Conservation (phyloP, 1,140 invertebrate genomes). For the Drosophila nannoptera region DNA sequence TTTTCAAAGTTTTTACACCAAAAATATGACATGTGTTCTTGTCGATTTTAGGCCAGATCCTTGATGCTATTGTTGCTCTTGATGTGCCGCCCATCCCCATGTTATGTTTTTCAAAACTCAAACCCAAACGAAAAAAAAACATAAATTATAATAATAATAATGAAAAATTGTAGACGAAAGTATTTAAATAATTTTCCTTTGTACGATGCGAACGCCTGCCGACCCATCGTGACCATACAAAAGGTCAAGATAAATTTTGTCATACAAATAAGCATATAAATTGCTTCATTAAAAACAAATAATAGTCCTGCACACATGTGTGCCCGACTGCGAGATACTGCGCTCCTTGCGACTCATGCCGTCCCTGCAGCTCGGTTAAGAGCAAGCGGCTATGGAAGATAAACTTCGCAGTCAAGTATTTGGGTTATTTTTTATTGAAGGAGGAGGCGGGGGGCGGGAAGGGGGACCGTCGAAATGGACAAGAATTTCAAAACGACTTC, state of each 20-base stretch:
- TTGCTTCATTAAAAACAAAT: conserved; percentile 20
- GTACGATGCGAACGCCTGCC: conserved; percentile 11
- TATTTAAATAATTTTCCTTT: conserved; percentile 43
- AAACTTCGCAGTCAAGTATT: too few species aligned
- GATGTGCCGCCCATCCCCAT: conserved; percentile 18
- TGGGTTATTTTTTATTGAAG: too few species aligned
- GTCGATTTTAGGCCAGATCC: conserved; percentile 45
- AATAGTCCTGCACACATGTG: neutral
- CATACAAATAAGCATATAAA: conserved; percentile 35
- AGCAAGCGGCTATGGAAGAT: too few species aligned
- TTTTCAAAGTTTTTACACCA: conserved; percentile 65
- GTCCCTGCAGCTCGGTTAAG: too few species aligned
- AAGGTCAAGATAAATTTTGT: conserved; percentile 20
- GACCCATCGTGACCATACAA: conserved; percentile 22
- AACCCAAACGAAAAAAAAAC: too few species aligned
- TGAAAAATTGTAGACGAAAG: conserved; percentile 31
- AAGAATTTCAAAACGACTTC: neutral
- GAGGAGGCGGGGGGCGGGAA: too few species aligned
- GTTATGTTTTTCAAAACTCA: conserved; percentile 12
- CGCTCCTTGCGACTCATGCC: neutral
- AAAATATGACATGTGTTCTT: conserved; percentile 73
- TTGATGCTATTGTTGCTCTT: conserved; percentile 34
- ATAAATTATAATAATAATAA: too few species aligned
- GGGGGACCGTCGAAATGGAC: too few species aligned
- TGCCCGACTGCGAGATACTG: neutral